Evolutionary conservation across 2,888 invertebrate species (phyloP), one percentile per base, ranked within the genome.

Genomic region (Lepeophtheirus nordmannii): DNA sequence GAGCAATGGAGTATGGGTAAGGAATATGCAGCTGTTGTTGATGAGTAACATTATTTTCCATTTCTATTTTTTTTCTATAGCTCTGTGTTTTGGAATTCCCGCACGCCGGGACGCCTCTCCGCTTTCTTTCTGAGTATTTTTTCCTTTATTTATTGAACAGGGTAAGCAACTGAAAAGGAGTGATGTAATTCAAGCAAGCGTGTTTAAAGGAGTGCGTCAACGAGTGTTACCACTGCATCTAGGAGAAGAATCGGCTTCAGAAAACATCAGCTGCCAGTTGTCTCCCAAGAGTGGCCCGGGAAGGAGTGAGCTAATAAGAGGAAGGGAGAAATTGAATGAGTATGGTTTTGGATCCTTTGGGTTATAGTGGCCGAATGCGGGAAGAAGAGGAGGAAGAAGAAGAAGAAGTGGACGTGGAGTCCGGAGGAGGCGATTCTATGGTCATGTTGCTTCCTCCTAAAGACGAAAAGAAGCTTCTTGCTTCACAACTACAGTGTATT

Each of bases 261-360:
- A 17, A 17, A 46, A 17, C 53, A 46, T 46, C 53, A 46, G 53
- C 53, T 46, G 53, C 53, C 53, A 46, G 53, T 46, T 46, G 53
- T 46, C n/a, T 46, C 53, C 17, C n/a, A n/a, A 17, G n/a, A 46
- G 53, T 46, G 53, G 53, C 53, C 53, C n/a, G 53, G 53, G 14
- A 17, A 46, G 53, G 53, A 46, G 53, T 5, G 8, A 46, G 17
- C 2, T 3, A 46, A 17, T 46, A 46, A 17, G 14, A 17, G 17
- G 53, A 46, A 46, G 53, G 17, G 53, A 8, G 53, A 14, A 46
- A 46, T 14, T 46, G 53, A 46, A 46, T 14, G 53, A 46, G 53
- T 17, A 46, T 46, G 53, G 53, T 46, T 14, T 46, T 46, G 53
- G 53, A 46, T 46, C 53, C 53, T 17, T 46, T 46, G 30, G 53